These are phyloP conservation scores for Drosophila testacea DNA, from an alignment of 2,888 invertebrate species.

Conservation along the genomic window DNA sequence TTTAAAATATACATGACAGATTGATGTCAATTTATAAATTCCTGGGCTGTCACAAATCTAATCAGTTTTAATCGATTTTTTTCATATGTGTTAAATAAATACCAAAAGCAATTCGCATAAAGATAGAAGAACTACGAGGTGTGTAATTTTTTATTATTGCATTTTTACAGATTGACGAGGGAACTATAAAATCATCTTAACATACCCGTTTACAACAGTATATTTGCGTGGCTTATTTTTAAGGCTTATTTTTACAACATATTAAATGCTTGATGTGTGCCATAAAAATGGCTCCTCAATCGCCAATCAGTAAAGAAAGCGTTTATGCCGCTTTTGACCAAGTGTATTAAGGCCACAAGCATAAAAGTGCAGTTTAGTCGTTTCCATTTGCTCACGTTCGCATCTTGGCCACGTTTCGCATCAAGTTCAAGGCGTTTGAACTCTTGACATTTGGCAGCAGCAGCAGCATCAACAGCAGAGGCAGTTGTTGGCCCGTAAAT, in stretches of 20 bases:
- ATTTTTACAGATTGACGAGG: background rate
- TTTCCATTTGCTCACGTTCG: conserved; percentile 67
- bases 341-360: conserved; percentile 50
- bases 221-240: background rate
- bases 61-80: no score
- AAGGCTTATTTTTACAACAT: conserved; percentile 7
- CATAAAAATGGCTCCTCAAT: conserved; percentile 10
- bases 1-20: no score
- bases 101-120: background rate
- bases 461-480: conserved; percentile 41
- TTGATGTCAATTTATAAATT: no score
- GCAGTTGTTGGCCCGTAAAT: conserved; percentile 65
- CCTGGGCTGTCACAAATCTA: no score
- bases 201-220: background rate
- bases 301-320: conserved; percentile 16
- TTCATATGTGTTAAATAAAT: background rate
- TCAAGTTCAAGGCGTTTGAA: conserved; percentile 80
- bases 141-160: background rate
- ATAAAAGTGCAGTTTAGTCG: conserved; percentile 56
- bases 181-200: background rate
- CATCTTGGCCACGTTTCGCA: conserved; percentile 76
- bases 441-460: conserved; percentile 77
- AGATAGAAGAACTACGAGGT: background rate
- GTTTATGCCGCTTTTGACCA: conserved; percentile 4
- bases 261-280: conserved; percentile 8